Evolutionary conservation across 2,888 invertebrate species (phyloP), one percentile per base, ranked within the genome.

Genomic region (Calameuta filiformis): DNA sequence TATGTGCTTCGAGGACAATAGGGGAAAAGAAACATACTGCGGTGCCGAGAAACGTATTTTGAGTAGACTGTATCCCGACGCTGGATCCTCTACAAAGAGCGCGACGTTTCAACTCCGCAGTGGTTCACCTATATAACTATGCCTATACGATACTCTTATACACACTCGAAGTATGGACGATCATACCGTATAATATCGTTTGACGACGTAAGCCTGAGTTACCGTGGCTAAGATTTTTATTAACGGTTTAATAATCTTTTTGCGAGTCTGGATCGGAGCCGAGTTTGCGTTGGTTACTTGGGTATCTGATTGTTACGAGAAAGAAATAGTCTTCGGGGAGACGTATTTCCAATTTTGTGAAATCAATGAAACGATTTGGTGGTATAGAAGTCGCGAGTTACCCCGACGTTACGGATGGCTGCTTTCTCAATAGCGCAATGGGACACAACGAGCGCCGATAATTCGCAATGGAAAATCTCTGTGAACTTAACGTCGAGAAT

Each of bases 1-100:
- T 79, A 81, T 82, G 81, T 79, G 69, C 33, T 79, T 74, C 78
- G 23, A 9, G 79, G 82, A 83, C 83, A 85, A 84, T 84, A 76
- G 79, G 56, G 75, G 79, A 77, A 79, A 35, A 35, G 35, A 77
- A 78, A 79, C 75, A 75, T 40, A 68, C 75, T 69, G 71, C 73
- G 75, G 75, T 75, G 78, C 75, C 56, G 56, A 23, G 23, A 56
- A 56, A 2, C 56, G 56, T 23, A 56, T 9, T 56, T 23, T 56
- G 56, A 56, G 23, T 23, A 56, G 56, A 56, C 56, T 1, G 23
- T 56, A 23, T 56, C 56, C 23, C 56, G 23, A 56, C 56, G 6
- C 9, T 23, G 1, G 23, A 9, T 56, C 56, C 56, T 56, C 23
- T 2, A 23, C 56, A 23, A 23, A 56, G 23, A 23, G 23, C 9